Conservation (phyloP, 2,113 vertebrate genomes). For the Urocynchramus pylzowi region DNA sequence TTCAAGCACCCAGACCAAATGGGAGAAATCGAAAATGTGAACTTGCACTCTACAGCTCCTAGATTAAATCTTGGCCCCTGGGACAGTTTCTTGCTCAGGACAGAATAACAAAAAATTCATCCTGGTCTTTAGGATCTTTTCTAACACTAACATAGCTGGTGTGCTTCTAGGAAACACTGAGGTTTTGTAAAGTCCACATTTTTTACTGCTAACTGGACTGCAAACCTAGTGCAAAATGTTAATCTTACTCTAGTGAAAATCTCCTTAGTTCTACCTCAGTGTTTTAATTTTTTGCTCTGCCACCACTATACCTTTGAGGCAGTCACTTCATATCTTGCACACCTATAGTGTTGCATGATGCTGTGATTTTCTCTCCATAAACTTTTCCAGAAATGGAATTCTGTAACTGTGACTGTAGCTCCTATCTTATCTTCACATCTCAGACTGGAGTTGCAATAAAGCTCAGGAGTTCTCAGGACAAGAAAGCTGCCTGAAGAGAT, state of each 20-base stretch:
- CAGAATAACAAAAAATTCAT: background rate
- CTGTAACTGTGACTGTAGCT: background rate
- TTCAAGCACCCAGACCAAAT: background rate
- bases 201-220: background rate
- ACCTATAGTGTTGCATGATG: background rate
- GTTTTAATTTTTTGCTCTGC: background rate
- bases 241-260: background rate
- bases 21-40: background rate
- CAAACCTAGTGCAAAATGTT: background rate
- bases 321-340: background rate
- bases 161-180: background rate
- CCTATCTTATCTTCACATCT: background rate
- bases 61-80: background rate
- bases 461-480: background rate
- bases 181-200: background rate
- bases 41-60: background rate
- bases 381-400: background rate
- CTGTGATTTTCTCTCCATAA: background rate
- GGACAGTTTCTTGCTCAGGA: background rate
- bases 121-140: background rate
- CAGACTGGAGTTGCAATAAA: background rate
- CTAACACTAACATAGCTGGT: background rate
- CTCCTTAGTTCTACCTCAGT: background rate
- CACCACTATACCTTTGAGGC: background rate
- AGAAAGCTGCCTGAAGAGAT: background rate